Base-by-base conservation (phyloP, 2,888 invertebrate species). In the Drosophila subquinaria region DNA sequence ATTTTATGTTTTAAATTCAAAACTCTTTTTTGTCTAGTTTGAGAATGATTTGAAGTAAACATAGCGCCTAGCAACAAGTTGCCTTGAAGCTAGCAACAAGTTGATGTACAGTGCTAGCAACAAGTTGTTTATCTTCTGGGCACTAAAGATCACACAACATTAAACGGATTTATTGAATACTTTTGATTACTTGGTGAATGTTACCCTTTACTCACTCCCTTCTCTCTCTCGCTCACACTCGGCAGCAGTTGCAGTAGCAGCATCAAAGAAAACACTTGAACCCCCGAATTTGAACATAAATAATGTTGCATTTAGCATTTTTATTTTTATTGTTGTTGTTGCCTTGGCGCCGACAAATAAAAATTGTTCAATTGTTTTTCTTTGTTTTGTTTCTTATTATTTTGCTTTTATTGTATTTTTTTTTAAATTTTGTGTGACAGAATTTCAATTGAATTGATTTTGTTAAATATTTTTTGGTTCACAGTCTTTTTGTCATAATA, bases 241-340 rank as follows among this genome's bases (percentile, higher is more conserved):
- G 30, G 42, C 30, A 17, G 53, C 36, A 56, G 43, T 56, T 43
- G 43, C 35, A 40, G 50, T 67, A 61, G 69, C 52, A 60, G 51
- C 52, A 68, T 38, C 45, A 86, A 89, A 88, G 84, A 89, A 89
- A 86, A 89, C 81, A 89, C 83, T 80, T 75, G 71, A 88, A 88
- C 88, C 84, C 87, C 87, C 90, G 79, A 75, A 71, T 88, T 86
- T 79, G 59, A 59, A 57, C 56, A 66, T 65, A 69, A 70, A 73
- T 60, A 64, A 51, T 47, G 52, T 59, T 64, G 79, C 64, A 55
- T 72, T 74, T 68, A 30, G 81, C 80, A 71, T 76, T 86, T 85
- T 78, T 76, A 71, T 76, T 86, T 85, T 78, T 76, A 85, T 85
- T 47, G 10, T 65, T 64, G 27, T 71, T 71, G 60, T 62, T 72